Percentiles rank a stretch among this genome's conserved stretches.
Conservation (phyloP, 2,888 invertebrate genomes). For the Augiades crinisus region DNA sequence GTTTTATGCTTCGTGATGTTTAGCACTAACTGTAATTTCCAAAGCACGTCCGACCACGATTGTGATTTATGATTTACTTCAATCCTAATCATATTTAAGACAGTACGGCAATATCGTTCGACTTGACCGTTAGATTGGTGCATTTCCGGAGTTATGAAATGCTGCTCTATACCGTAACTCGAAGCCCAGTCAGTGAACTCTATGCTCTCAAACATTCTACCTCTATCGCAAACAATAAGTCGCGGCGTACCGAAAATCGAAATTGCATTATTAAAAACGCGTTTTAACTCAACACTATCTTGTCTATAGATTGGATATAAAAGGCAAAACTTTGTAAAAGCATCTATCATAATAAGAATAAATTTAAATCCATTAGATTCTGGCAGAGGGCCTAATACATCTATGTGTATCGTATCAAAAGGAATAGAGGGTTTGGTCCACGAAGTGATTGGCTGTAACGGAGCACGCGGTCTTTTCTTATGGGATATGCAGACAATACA, state of each 20-base stretch:
- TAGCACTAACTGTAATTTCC: slow-evolving; percentile 16
- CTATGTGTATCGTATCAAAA: not conserved
- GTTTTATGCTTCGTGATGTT: slow-evolving; percentile 18
- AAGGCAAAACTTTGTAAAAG: not conserved
- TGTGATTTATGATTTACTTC: slow-evolving; percentile 18
- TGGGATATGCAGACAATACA: not conserved
- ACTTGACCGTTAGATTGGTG: slow-evolving; percentile 30
- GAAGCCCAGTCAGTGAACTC: slow-evolving; percentile 22
- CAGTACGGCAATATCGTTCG: slow-evolving; percentile 27
- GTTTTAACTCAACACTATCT: not conserved
- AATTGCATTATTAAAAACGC: slow-evolving; percentile 4
- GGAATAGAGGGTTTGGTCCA: not conserved
- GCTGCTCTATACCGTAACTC: slow-evolving; percentile 28
- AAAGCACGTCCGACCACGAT: not conserved
- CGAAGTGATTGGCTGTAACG: not conserved
- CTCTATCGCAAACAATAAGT: slow-evolving; percentile 25
- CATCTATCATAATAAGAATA: not conserved
- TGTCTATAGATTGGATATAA: not conserved
- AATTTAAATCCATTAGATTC: not conserved
- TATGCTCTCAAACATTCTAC: slow-evolving; percentile 27
- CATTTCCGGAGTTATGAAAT: slow-evolving; percentile 37
- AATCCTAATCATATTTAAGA: slow-evolving; percentile 29
- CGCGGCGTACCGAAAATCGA: slow-evolving; percentile 33
- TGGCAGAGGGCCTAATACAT: not conserved
- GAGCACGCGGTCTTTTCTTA: not conserved